A percentile compares a stretch with the other conserved stretches of the same genome.
Conservation (phyloP, 1,140 invertebrate species). For the Tribolium castaneum region DNA sequence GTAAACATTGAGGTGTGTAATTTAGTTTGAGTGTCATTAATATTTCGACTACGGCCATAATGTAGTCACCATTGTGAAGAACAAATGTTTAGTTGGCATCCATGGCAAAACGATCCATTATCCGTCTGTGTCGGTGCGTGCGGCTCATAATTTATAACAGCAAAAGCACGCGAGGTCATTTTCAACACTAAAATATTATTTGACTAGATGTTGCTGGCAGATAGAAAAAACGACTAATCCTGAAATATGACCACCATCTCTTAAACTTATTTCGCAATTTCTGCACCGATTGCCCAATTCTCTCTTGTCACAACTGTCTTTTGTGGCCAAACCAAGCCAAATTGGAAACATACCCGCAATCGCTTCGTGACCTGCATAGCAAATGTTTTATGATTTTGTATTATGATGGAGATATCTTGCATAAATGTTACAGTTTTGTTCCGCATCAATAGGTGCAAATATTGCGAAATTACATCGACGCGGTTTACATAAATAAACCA, state of each 20-base stretch:
- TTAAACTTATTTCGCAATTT: neutral
- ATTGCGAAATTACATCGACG: constrained; percentile 2
- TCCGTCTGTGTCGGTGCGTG: constrained; percentile 51
- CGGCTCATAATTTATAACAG: constrained; percentile 52
- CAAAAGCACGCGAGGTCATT: constrained; percentile 52
- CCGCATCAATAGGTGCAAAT: constrained; percentile 1
- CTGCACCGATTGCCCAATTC: neutral
- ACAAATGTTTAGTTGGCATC: constrained; percentile 54
- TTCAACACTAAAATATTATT: constrained; percentile 53
- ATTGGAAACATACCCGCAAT: constrained; percentile 3
- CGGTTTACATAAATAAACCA: constrained; percentile 11
- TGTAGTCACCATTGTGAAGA: constrained; percentile 47
- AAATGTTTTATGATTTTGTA: constrained; percentile 6
- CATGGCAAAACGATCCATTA: constrained; percentile 55
- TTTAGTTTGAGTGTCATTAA: constrained; percentile 47
- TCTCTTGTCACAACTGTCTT: neutral
- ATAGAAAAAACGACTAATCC: constrained; percentile 29
- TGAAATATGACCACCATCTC: constrained; percentile 18
- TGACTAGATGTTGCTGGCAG: constrained; percentile 38
- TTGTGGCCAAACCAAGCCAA: neutral
- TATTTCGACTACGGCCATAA: constrained; percentile 43
- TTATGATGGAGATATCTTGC: constrained; percentile 8
- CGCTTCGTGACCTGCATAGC: constrained; percentile 11
- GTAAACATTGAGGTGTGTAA: constrained; percentile 38
- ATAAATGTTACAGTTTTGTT: constrained; percentile 35